These are phyloP conservation scores for Dendrolimus pini DNA, from an alignment of 2,888 invertebrate genomes.

Conservation along the genomic window DNA sequence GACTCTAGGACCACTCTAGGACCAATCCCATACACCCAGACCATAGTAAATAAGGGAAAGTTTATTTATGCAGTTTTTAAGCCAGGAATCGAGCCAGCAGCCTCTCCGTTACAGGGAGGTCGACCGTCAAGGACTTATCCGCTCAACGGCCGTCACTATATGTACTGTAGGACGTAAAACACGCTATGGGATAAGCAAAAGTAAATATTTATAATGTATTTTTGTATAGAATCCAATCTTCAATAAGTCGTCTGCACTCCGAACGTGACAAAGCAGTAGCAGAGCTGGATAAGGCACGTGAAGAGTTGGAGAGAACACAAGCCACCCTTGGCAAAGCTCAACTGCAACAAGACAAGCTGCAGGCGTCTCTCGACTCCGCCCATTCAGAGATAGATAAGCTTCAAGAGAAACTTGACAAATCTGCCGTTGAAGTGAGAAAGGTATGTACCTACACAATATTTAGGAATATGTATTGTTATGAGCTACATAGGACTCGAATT, in stretches of 20 bases:
- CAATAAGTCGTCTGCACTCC: slow-evolving; percentile 89
- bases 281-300: slow-evolving; percentile 90
- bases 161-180: too few relatives aligned
- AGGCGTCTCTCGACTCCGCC: slow-evolving; percentile 90
- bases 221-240: slow-evolving; percentile 80
- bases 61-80: too few relatives aligned
- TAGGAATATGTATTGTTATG: background rate
- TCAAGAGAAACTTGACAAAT: slow-evolving; percentile 91
- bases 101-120: too few relatives aligned
- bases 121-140: too few relatives aligned
- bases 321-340: slow-evolving; percentile 94
- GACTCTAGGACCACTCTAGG: too few relatives aligned
- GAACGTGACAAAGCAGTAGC: slow-evolving; percentile 91
- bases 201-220: too few relatives aligned
- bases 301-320: slow-evolving; percentile 92
- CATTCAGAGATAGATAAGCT: slow-evolving; percentile 94
- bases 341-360: slow-evolving; percentile 93
- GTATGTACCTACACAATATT: slow-evolving; percentile 55
- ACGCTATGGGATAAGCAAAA: too few relatives aligned
- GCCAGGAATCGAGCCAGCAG: too few relatives aligned
- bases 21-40: too few relatives aligned
- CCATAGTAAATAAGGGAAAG: too few relatives aligned
- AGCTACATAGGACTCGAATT: too few relatives aligned
- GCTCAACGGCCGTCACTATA: too few relatives aligned
- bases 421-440: slow-evolving; percentile 87